Base-by-base conservation (phyloP, 1,140 invertebrate species). In the Cotesia chilonis region DNA sequence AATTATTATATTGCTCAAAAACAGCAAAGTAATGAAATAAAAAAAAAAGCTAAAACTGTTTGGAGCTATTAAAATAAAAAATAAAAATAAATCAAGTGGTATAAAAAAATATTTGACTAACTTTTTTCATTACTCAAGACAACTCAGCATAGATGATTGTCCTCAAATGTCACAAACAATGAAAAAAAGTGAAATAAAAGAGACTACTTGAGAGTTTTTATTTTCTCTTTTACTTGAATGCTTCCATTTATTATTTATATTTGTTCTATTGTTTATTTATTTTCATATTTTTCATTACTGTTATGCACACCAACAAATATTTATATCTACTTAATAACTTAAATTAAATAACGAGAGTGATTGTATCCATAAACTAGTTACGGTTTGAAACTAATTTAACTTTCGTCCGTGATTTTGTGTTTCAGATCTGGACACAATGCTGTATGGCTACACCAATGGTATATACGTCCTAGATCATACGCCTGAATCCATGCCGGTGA, bases 401-500 rank as follows among this genome's bases (percentile, higher is more conserved):
- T 75, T 75, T 70, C 63, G 17, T 17, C 14, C 59, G n/a, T 74
- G 66, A 79, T 64, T 76, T 80, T 76, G 72, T 74, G 69, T 85
- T 86, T 65, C 82, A 87, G 85, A 86, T 81, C 79, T 86, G 73
- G 83, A 84, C 79, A 85, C 80, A 60, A 85, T 87, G 84, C 79
- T 87, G 69, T 87, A 86, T 75, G 84, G 85, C 71, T 87, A 86
- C 77, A 86, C 84, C 72, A 86, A 85, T 68, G 82, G 82, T 68
- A 86, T 87, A 78, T 87, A 87, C 68, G 82, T 87, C 60, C 73
- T 87, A 79, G 85, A 87, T 75, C 84, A 85, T 60, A 85, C 83
- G 52, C 81, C 84, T 5, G 83, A 85, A 68, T 82, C 84, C 9
- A 73, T 87, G 72, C 80, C 84, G 77, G 85, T 87, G 80, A 80